Evolutionary conservation across 2,797 vertebrate genomes (phyloP).

Genomic region (Aotus griseimembra): DNA sequence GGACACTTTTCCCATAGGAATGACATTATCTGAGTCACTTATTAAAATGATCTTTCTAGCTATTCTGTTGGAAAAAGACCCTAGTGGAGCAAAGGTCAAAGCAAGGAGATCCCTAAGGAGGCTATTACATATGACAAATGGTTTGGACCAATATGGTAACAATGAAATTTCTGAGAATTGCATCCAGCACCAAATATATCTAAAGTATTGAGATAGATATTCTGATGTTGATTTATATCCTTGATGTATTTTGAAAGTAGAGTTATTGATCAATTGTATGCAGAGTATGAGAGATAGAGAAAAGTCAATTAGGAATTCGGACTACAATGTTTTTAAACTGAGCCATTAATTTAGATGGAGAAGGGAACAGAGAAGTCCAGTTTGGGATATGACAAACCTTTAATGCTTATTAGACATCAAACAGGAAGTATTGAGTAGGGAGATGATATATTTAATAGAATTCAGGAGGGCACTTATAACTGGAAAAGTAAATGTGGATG

Average conservation of each 20-base stretch:
- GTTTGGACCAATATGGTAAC: not conserved
- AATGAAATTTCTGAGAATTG: not conserved
- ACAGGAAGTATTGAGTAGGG: not conserved
- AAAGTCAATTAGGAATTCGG: not conserved
- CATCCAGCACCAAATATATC: not conserved
- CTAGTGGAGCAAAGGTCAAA: not conserved
- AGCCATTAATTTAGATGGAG: not conserved
- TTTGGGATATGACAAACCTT: not conserved
- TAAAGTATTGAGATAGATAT: not conserved
- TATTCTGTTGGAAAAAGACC: not conserved
- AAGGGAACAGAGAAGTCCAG: not conserved
- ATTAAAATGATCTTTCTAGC: not conserved
- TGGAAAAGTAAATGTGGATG: not conserved
- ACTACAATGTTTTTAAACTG: not conserved
- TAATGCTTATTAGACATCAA: not conserved
- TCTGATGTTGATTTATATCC: not conserved
- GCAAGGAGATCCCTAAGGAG: not conserved
- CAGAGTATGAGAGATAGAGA: not conserved
- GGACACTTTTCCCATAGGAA: not conserved
- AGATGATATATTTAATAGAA: not conserved
- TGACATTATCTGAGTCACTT: not conserved
- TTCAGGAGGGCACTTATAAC: not conserved
- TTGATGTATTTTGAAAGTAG: not conserved
- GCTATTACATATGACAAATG: not conserved
- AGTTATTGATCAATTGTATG: not conserved